Evolutionary conservation across 2,797 vertebrate genomes (phyloP).

Genomic region (Hoplostethus mediterraneus): DNA sequence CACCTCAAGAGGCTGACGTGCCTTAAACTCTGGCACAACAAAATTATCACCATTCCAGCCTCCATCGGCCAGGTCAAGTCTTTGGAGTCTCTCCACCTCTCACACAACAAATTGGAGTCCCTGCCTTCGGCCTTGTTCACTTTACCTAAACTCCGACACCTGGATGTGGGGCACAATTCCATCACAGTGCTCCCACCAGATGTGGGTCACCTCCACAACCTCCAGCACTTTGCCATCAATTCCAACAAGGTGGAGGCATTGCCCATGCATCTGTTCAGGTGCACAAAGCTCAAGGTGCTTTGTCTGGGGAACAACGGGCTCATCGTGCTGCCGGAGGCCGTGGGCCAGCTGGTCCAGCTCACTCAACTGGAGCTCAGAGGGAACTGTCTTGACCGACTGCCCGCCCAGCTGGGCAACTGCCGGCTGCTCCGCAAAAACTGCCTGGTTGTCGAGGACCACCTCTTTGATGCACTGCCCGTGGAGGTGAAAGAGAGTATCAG

Average conservation of each 20-base stretch:
- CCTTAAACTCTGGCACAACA: conserved; percentile 99
- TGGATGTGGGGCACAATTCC: conserved; percentile 94
- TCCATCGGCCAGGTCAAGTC: conserved; percentile 94
- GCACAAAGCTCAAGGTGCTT: conserved; percentile 94
- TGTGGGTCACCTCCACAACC: conserved; percentile 91
- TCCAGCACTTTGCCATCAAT: conserved; percentile 94
- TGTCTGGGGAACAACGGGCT: conserved; percentile 94
- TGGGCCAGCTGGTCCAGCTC: conserved; percentile 92
- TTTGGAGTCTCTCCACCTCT: conserved; percentile 94
- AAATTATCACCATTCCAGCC: conserved; percentile 94
- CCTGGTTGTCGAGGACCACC: conserved; percentile 95
- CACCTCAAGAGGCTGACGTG: conserved; percentile 96
- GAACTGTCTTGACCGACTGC: conserved; percentile 95
- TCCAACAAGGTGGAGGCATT: conserved; percentile 93
- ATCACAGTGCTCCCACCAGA: conserved; percentile 90
- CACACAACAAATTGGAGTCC: conserved; percentile 95
- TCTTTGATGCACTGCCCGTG: conserved; percentile 93
- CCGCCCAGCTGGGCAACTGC: conserved; percentile 90
- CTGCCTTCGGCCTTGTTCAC: conserved; percentile 92
- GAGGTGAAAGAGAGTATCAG: conserved; percentile 94
- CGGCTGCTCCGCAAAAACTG: conserved; percentile 90
- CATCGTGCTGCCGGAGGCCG: conserved; percentile 88
- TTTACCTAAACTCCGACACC: conserved; percentile 93
- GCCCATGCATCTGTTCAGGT: conserved; percentile 94
- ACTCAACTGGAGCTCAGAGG: conserved; percentile 94